Conservation (phyloP, 35 echinoderm and acorn worm genomes). For the Strongylocentrotus purpuratus region DNA sequence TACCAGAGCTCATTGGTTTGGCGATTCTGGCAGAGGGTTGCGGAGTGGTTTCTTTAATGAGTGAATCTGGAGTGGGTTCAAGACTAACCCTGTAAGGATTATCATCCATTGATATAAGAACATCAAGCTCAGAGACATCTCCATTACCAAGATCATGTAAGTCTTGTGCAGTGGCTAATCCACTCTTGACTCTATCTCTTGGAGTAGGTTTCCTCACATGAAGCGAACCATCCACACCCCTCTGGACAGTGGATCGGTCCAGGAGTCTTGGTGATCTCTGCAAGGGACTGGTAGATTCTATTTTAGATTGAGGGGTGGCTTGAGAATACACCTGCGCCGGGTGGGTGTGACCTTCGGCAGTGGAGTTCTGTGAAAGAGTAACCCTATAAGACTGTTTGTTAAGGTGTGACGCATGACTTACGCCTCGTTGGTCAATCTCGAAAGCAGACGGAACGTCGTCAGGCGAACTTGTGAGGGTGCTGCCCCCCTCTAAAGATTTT, state of each 20-base stretch:
- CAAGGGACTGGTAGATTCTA: not conserved
- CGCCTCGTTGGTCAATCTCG: not conserved
- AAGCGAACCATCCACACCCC: not conserved
- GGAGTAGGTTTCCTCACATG: conserved; percentile 5
- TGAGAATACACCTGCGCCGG: not conserved
- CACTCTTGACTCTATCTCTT: conserved; percentile 42
- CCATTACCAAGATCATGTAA: conserved; percentile 9
- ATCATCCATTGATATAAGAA: not conserved
- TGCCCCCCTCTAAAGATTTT: not conserved
- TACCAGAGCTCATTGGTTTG: not conserved
- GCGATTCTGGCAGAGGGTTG: not conserved
- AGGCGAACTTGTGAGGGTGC: not conserved
- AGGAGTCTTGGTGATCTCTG: conserved; percentile 1
- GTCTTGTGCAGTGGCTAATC: conserved; percentile 43
- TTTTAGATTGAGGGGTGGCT: not conserved
- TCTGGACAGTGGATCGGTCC: conserved; percentile 13
- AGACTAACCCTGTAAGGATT: not conserved
- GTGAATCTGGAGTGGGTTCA: not conserved
- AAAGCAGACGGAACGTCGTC: not conserved
- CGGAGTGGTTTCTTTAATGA: conserved; percentile 10
- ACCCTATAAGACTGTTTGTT: not conserved
- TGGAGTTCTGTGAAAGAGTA: too few species aligned
- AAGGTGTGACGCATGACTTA: not conserved
- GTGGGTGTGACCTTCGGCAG: not conserved
- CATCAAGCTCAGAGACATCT: conserved; percentile 15